Conservation (phyloP, 2,113 vertebrate genomes). For the Riparia riparia region DNA sequence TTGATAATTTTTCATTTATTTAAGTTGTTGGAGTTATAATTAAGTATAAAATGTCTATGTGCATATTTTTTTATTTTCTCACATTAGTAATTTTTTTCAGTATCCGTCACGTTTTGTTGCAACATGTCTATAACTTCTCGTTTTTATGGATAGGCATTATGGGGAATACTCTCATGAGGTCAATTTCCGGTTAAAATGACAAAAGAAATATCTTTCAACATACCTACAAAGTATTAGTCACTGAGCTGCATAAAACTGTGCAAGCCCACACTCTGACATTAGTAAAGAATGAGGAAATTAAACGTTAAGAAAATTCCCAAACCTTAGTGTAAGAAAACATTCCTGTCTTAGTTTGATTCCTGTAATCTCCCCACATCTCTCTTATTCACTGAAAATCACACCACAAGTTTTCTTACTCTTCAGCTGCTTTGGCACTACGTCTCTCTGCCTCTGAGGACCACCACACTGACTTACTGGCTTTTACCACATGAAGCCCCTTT, state of each 20-base stretch:
- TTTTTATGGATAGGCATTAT: background rate
- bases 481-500: background rate
- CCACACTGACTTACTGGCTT: background rate
- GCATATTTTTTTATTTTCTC: background rate
- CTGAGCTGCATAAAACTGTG: background rate
- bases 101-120: background rate
- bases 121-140: background rate
- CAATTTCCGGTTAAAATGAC: conserved; percentile 40
- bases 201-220: conserved; percentile 7
- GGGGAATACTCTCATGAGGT: background rate
- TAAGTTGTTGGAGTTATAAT: background rate
- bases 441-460: background rate
- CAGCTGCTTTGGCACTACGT: background rate
- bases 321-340: background rate
- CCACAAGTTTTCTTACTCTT: background rate
- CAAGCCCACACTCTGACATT: background rate
- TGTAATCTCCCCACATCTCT: background rate
- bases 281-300: conserved; percentile 54
- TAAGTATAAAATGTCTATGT: background rate
- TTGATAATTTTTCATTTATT: background rate
- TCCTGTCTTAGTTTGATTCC: background rate
- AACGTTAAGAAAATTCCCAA: background rate
- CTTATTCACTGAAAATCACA: background rate
- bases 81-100: background rate
- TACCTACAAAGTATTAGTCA: background rate